These are phyloP conservation scores for Myocastor coypus DNA, from an alignment of 2,113 vertebrate species.

Conservation along the genomic window DNA sequence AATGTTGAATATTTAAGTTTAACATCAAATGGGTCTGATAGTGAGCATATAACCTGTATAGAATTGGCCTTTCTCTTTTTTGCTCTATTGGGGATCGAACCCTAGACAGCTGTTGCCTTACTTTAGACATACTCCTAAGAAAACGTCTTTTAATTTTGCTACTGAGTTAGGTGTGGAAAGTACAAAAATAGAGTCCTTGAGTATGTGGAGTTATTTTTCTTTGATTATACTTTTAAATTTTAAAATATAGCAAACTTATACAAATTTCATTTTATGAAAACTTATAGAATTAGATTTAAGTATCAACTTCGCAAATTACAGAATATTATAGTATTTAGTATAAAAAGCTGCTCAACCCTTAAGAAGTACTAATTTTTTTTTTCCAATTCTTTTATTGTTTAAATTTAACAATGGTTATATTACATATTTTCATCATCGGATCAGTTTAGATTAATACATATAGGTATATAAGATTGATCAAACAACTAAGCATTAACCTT, in stretches of 20 bases:
- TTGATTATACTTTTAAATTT: slow-evolving; percentile 39
- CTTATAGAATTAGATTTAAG: slow-evolving; percentile 44
- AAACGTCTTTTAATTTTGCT: neutral
- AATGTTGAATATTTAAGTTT: slow-evolving; percentile 43
- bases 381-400: no score
- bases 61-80: neutral
- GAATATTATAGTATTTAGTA: neutral
- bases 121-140: neutral
- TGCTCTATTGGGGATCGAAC: neutral
- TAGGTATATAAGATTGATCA: no score
- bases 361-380: no score
- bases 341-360: neutral
- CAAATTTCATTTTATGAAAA: slow-evolving; percentile 34
- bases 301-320: slow-evolving; percentile 23
- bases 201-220: neutral
- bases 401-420: no score
- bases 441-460: no score
- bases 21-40: slow-evolving; percentile 25
- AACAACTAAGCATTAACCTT: no score
- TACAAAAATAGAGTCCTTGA: neutral
- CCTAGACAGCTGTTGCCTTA: neutral
- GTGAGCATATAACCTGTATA: neutral
- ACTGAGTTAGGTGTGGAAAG: neutral
- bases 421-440: no score
- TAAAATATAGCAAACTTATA: slow-evolving; percentile 39